phyloP scores from a whole-genome alignment of 2,113 vertebrate species.

The Pavo muticus region DNA sequence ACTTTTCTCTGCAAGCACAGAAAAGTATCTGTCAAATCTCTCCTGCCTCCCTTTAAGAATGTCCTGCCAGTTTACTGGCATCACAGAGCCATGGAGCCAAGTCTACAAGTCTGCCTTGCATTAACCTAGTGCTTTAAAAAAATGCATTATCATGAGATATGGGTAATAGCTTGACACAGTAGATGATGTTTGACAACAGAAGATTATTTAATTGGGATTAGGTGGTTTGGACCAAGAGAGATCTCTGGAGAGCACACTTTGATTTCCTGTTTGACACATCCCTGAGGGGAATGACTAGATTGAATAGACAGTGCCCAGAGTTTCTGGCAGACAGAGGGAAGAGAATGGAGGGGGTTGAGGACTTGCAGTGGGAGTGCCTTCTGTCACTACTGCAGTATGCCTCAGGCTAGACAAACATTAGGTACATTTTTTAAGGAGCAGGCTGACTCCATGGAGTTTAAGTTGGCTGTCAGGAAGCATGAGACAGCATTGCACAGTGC shows the following conservation, averaged over 20 bases:
- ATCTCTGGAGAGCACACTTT: background rate
- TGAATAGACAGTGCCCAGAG: background rate
- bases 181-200: background rate
- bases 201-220: background rate
- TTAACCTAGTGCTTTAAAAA: background rate
- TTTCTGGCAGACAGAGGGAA: background rate
- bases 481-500: background rate
- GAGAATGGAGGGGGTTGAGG: background rate
- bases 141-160: background rate
- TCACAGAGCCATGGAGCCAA: background rate
- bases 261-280: slow-evolving; percentile 6
- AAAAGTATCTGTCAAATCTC: background rate
- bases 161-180: background rate
- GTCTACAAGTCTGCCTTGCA: background rate
- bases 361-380: background rate
- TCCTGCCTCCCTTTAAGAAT: background rate
- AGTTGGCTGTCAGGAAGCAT: background rate
- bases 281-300: background rate
- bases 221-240: background rate
- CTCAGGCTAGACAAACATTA: background rate
- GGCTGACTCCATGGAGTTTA: background rate
- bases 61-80: background rate
- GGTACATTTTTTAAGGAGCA: slow-evolving; percentile 8
- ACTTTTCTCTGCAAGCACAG: background rate
- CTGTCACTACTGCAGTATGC: slow-evolving; percentile 16